Conservation (phyloP, 2,888 invertebrate genomes). For the Diplazon laetatorius region DNA sequence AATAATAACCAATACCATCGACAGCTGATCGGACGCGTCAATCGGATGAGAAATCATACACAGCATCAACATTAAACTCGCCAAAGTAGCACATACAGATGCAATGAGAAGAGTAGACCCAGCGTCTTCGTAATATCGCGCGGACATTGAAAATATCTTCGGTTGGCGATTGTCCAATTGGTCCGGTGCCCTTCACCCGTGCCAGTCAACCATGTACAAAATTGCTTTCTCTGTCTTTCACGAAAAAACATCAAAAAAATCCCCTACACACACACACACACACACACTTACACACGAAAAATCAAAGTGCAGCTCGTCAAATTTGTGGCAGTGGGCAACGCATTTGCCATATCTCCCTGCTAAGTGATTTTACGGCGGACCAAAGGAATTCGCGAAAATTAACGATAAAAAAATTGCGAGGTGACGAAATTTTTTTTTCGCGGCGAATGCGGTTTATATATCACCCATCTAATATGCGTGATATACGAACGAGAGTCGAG, state of each 20-base stretch:
- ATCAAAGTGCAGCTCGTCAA: neutral
- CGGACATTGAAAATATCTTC: slow-evolving; percentile 79
- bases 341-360: neutral
- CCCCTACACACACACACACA: no score
- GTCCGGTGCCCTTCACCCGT: slow-evolving; percentile 80
- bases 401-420: slow-evolving; percentile 22
- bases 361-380: neutral
- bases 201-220: slow-evolving; percentile 80
- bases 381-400: slow-evolving; percentile 1
- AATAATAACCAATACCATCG: slow-evolving; percentile 35
- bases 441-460: neutral
- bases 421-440: slow-evolving; percentile 7
- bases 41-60: neutral
- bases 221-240: slow-evolving; percentile 74
- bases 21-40: slow-evolving; percentile 32
- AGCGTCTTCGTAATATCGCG: slow-evolving; percentile 42
- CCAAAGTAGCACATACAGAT: neutral
- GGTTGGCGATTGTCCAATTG: slow-evolving; percentile 80
- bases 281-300: neutral
- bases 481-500: slow-evolving; percentile 39
- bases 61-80: slow-evolving; percentile 2
- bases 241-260: slow-evolving; percentile 35
- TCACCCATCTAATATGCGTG: slow-evolving; percentile 11
- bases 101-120: neutral
- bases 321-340: neutral